Conservation (phyloP, 2,113 vertebrate species). For the Morone saxatilis region DNA sequence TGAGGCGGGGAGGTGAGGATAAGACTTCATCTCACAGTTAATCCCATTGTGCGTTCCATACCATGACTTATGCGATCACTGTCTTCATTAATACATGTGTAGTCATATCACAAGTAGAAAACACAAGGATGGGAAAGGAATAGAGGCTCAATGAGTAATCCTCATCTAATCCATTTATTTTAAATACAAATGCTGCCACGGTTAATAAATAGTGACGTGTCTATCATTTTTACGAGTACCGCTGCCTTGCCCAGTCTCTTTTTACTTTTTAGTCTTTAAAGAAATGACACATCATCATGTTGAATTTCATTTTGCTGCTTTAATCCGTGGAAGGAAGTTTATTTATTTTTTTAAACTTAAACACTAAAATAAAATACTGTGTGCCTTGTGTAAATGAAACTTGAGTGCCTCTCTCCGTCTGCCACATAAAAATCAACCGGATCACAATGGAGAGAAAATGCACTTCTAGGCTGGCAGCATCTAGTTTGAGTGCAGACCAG, state of each 20-base stretch:
- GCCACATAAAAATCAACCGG: constrained; percentile 42
- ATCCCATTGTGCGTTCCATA: constrained; percentile 67
- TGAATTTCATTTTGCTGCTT: background rate
- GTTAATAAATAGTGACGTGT: constrained; percentile 50
- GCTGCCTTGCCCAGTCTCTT: background rate
- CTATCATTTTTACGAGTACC: constrained; percentile 26
- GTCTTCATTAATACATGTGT: constrained; percentile 45
- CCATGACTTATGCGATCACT: constrained; percentile 65
- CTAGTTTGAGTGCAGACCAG: constrained; percentile 38
- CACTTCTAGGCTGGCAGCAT: constrained; percentile 32
- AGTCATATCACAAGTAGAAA: constrained; percentile 45
- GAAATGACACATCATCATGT: background rate
- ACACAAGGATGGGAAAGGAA: constrained; percentile 44
- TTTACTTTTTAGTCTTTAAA: background rate
- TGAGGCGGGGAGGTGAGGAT: constrained; percentile 46
- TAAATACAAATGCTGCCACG: constrained; percentile 47
- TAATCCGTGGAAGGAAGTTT: background rate
- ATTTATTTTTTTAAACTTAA: background rate
- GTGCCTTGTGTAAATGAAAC: constrained; percentile 1
- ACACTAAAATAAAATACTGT: background rate
- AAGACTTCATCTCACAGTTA: constrained; percentile 56
- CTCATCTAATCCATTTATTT: constrained; percentile 73
- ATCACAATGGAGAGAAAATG: constrained; percentile 33
- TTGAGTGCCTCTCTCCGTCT: constrained; percentile 15
- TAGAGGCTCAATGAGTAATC: constrained; percentile 64